A percentile compares a stretch with the other conserved stretches of the same genome.
phyloP scores from a whole-genome alignment of 2,888 invertebrate species.

The Cosmopolites sordidus region DNA sequence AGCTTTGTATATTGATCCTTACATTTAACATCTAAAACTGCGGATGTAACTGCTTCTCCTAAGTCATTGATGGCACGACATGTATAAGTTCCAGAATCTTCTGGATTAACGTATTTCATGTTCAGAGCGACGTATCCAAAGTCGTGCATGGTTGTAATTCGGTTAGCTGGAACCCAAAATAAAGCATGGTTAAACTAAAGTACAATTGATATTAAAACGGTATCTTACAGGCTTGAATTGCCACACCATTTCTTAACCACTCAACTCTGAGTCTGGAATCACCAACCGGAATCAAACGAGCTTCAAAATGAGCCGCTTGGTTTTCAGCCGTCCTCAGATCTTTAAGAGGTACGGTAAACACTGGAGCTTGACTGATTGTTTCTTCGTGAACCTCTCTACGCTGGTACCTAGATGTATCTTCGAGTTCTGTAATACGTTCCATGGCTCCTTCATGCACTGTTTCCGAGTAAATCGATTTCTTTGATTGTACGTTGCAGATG shows the following conservation, averaged over 20 bases:
- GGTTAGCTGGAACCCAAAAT: slow-evolving; percentile 61
- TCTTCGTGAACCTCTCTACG: slow-evolving; percentile 73
- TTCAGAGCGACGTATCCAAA: slow-evolving; percentile 96
- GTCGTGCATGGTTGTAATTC: slow-evolving; percentile 92
- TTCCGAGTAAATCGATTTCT: slow-evolving; percentile 80
- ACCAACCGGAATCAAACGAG: slow-evolving; percentile 88
- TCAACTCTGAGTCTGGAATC: slow-evolving; percentile 89
- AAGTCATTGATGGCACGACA: slow-evolving; percentile 89
- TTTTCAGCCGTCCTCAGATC: slow-evolving; percentile 84
- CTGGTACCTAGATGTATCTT: slow-evolving; percentile 73
- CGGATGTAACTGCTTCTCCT: slow-evolving; percentile 93
- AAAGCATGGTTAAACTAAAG: neutral
- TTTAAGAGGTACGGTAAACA: slow-evolving; percentile 87
- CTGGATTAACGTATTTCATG: slow-evolving; percentile 91
- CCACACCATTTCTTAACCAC: slow-evolving; percentile 89
- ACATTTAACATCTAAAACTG: slow-evolving; percentile 85
- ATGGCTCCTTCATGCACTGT: slow-evolving; percentile 85
- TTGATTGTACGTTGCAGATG: slow-evolving; percentile 74
- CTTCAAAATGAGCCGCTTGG: slow-evolving; percentile 91
- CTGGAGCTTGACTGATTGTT: slow-evolving; percentile 78
- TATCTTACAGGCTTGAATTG: slow-evolving; percentile 80
- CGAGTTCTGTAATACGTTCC: slow-evolving; percentile 74
- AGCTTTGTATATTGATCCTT: slow-evolving; percentile 44
- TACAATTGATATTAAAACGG: neutral
- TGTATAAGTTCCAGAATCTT: slow-evolving; percentile 95